A percentile compares a stretch with the other conserved stretches of the same genome.
These are phyloP conservation scores for Euphonia xanthogaster DNA, from an alignment of 2,797 vertebrate genomes.

Conservation along the genomic window DNA sequence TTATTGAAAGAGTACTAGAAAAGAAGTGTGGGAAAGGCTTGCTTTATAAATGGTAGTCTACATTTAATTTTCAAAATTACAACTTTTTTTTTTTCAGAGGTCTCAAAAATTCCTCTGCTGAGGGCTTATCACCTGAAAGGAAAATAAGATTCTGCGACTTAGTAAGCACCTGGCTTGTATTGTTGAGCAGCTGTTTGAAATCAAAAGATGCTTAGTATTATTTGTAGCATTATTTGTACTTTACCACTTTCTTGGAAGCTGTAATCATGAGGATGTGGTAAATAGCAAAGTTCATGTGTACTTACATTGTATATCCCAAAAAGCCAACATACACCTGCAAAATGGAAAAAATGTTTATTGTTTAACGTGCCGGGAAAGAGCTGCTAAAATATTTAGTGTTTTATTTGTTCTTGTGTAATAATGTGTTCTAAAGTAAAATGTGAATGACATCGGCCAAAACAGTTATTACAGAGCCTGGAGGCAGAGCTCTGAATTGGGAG, in stretches of 20 bases:
- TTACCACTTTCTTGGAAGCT: background rate
- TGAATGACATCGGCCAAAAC: background rate
- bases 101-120: background rate
- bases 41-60: background rate
- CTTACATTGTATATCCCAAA: background rate
- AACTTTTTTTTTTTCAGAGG: background rate
- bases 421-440: slow-evolving; percentile 1
- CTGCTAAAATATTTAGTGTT: background rate
- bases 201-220: background rate
- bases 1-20: background rate
- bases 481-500: background rate
- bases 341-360: background rate
- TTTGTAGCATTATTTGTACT: background rate
- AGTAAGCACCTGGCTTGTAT: background rate
- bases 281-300: background rate
- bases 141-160: background rate
- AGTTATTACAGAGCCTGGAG: background rate
- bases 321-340: background rate
- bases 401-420: slow-evolving; percentile 8
- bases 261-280: background rate
- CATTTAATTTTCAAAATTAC: background rate
- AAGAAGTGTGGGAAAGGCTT: background rate
- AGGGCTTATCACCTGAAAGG: background rate
- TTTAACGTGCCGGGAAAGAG: background rate
- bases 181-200: background rate